phyloP scores from a whole-genome alignment of 2,113 vertebrate species.

The Stercorarius parasiticus region DNA sequence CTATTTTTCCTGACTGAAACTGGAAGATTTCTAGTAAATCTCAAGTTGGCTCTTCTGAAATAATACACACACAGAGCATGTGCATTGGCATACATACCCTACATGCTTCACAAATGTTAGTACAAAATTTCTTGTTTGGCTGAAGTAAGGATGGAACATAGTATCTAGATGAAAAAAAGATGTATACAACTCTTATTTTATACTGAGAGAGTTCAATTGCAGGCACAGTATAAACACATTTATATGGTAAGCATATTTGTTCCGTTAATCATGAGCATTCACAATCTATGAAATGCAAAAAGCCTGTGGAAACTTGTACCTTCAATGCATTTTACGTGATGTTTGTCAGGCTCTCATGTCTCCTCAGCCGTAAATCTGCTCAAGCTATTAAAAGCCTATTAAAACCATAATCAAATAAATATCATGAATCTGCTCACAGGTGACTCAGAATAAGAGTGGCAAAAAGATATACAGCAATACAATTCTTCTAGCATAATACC shows the following conservation, averaged over 20 bases:
- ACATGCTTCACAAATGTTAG: background rate
- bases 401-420: conserved; percentile 2
- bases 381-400: background rate
- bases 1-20: background rate
- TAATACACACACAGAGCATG: background rate
- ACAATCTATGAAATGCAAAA: background rate
- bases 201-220: background rate
- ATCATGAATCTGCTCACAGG: background rate
- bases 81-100: background rate
- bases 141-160: background rate
- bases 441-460: background rate
- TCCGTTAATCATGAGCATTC: background rate
- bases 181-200: background rate
- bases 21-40: background rate
- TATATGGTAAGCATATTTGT: background rate
- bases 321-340: background rate
- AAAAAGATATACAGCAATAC: background rate
- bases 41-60: background rate
- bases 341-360: background rate
- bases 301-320: background rate
- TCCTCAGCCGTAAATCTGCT: background rate
- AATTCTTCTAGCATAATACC: conserved; percentile 31
- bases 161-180: background rate
- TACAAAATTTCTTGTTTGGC: background rate
- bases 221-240: background rate